These are phyloP conservation scores for Drosophila borealis DNA, from an alignment of 2,888 invertebrate species.

Conservation along the genomic window DNA sequence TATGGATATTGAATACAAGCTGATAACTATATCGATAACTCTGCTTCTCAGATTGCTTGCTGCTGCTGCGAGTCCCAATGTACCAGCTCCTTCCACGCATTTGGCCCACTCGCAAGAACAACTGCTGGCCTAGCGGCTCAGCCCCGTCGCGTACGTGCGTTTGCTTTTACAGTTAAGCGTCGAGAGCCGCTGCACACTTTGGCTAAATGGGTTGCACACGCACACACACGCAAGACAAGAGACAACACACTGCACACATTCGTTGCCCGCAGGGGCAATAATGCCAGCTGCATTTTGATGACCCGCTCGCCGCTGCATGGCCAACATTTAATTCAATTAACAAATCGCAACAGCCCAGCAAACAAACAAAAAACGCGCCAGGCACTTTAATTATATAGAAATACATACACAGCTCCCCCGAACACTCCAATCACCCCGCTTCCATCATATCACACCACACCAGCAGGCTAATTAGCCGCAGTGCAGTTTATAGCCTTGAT, in stretches of 20 bases:
- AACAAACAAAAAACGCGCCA: conserved; percentile 42
- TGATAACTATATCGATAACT: background rate
- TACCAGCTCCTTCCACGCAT: conserved; percentile 35
- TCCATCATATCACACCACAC: background rate
- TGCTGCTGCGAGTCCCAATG: conserved; percentile 34
- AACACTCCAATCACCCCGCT: background rate
- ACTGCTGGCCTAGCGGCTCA: conserved; percentile 23
- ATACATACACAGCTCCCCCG: background rate
- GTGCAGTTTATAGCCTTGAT: conserved; percentile 55
- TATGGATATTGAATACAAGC: background rate
- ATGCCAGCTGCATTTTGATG: conserved; percentile 74
- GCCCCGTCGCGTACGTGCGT: conserved; percentile 66
- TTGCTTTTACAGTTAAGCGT: conserved; percentile 71
- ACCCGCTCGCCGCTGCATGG: conserved; percentile 59
- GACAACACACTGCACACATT: conserved; percentile 34
- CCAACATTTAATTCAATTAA: conserved; percentile 79
- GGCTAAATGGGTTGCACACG: conserved; percentile 69
- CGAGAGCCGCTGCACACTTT: conserved; percentile 56
- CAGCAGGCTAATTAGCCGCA: conserved; percentile 23
- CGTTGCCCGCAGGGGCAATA: conserved; percentile 40
- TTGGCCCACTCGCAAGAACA: conserved; percentile 40
- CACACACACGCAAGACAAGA: conserved; percentile 14
- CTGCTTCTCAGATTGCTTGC: background rate
- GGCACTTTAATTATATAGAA: conserved; percentile 63
- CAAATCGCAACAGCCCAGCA: conserved; percentile 67